Percentiles rank a stretch among this genome's conserved stretches.
phyloP scores from a whole-genome alignment of 1,140 invertebrate genomes.

The Agrilus planipennis region DNA sequence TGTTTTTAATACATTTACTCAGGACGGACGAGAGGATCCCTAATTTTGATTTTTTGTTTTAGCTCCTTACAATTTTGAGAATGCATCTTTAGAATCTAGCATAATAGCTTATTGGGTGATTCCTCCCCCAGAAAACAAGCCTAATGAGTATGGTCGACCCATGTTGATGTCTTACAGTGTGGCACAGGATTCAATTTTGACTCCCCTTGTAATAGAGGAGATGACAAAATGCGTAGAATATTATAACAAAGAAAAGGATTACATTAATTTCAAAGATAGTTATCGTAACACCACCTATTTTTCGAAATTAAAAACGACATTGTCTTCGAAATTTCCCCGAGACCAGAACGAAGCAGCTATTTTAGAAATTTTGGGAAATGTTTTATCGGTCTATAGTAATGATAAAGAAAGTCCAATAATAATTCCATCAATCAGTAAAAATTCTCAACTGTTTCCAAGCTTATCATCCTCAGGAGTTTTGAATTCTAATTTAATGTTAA shows the following conservation, averaged over 20 bases:
- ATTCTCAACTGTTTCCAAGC: constrained; percentile 30
- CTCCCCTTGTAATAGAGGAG: constrained; percentile 72
- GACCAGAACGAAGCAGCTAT: constrained; percentile 51
- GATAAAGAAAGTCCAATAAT: constrained; percentile 42
- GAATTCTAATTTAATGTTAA: constrained; percentile 45
- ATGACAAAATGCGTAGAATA: constrained; percentile 79
- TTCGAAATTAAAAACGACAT: constrained; percentile 62
- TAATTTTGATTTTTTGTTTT: constrained; percentile 4
- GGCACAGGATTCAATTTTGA: constrained; percentile 68
- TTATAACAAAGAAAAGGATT: constrained; percentile 65
- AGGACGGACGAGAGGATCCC: no score
- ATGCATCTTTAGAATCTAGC: constrained; percentile 61
- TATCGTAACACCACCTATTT: constrained; percentile 65
- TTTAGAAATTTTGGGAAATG: constrained; percentile 48
- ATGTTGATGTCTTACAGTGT: constrained; percentile 80
- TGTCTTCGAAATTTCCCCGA: constrained; percentile 51
- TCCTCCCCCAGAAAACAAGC: constrained; percentile 82
- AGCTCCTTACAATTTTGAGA: constrained; percentile 80
- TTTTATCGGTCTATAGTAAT: constrained; percentile 40
- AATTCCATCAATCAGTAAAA: constrained; percentile 40
- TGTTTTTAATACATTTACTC: no score
- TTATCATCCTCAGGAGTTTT: constrained; percentile 37
- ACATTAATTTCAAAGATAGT: constrained; percentile 63
- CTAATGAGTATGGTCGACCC: constrained; percentile 81
- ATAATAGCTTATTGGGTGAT: constrained; percentile 88